Percentiles rank a stretch among this genome's conserved stretches.
phyloP scores from a whole-genome alignment of 2,113 vertebrate species.

The Mola mola region DNA sequence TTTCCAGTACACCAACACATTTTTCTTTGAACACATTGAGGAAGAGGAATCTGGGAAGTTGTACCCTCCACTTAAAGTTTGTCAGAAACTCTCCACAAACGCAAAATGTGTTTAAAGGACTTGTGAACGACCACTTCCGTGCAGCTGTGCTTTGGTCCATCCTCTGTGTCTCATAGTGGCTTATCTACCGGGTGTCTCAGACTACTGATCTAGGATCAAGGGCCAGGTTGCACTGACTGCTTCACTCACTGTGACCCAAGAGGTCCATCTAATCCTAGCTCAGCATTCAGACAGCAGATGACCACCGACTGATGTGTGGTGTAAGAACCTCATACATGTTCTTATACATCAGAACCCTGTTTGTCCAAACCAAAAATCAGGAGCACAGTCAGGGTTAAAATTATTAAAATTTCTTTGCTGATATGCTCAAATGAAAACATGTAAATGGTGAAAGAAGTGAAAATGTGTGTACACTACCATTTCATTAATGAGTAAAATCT shows the following conservation, averaged over 20 bases:
- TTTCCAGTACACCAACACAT: no score
- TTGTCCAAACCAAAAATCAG: slow-evolving; percentile 48
- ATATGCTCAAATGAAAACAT: neutral
- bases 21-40: no score
- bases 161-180: slow-evolving; percentile 8
- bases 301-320: slow-evolving; percentile 22
- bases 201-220: slow-evolving; percentile 51
- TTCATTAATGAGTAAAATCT: slow-evolving; percentile 22
- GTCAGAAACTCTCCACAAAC: neutral
- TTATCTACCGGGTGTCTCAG: slow-evolving; percentile 24
- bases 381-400: slow-evolving; percentile 1
- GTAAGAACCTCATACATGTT: neutral
- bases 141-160: slow-evolving; percentile 26
- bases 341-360: slow-evolving; percentile 30
- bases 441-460: slow-evolving; percentile 1
- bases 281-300: slow-evolving; percentile 36
- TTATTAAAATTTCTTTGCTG: neutral
- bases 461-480: slow-evolving; percentile 6
- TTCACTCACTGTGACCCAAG: neutral
- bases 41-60: no score
- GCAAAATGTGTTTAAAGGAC: no score
- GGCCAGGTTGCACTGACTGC: slow-evolving; percentile 19
- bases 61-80: no score
- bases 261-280: slow-evolving; percentile 48
- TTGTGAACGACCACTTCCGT: slow-evolving; percentile 32